Evolutionary conservation across 2,888 invertebrate genomes (phyloP).

Genomic region (Paralinhomoeus sp.): DNA sequence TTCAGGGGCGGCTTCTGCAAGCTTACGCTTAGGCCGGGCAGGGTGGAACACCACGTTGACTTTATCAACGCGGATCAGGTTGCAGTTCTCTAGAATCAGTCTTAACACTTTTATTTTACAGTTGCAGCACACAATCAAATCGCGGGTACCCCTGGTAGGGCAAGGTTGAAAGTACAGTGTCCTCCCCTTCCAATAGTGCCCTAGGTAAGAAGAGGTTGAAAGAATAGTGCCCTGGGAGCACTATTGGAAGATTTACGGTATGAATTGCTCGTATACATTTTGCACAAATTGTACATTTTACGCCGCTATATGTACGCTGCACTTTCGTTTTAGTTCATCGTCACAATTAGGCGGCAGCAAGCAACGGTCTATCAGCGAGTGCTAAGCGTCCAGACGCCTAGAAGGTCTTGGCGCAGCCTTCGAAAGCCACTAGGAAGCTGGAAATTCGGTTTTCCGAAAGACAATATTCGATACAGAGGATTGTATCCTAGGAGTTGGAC

Average conservation of each 20-base stretch:
- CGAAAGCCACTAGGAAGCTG: slow-evolving; percentile 11
- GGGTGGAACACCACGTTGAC: slow-evolving; percentile 53
- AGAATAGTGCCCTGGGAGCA: too few relatives aligned
- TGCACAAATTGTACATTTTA: too few relatives aligned
- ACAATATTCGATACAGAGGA: slow-evolving; percentile 34
- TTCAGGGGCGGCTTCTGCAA: slow-evolving; percentile 68
- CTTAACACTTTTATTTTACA: too few relatives aligned
- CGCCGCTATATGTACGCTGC: too few relatives aligned
- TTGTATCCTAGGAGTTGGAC: slow-evolving; percentile 81
- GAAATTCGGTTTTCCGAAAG: slow-evolving; percentile 13
- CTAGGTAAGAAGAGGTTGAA: too few relatives aligned
- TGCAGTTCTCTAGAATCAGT: too few relatives aligned
- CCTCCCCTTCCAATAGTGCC: too few relatives aligned
- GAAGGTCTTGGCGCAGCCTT: slow-evolving; percentile 4
- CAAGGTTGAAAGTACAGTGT: too few relatives aligned
- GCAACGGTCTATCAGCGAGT: slow-evolving; percentile 20
- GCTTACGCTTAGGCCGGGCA: slow-evolving; percentile 61
- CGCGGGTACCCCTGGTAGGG: too few relatives aligned
- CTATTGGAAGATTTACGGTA: too few relatives aligned
- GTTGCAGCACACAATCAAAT: too few relatives aligned
- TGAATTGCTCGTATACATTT: too few relatives aligned
- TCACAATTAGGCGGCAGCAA: slow-evolving; percentile 40
- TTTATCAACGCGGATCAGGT: slow-evolving; percentile 1
- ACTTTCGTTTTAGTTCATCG: slow-evolving; percentile 46
- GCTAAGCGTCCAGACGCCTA: slow-evolving; percentile 16